Evolutionary conservation across 2,797 vertebrate genomes (phyloP), one percentile per base, ranked within the genome.

Genomic region (Phoeniculus purpureus): DNA sequence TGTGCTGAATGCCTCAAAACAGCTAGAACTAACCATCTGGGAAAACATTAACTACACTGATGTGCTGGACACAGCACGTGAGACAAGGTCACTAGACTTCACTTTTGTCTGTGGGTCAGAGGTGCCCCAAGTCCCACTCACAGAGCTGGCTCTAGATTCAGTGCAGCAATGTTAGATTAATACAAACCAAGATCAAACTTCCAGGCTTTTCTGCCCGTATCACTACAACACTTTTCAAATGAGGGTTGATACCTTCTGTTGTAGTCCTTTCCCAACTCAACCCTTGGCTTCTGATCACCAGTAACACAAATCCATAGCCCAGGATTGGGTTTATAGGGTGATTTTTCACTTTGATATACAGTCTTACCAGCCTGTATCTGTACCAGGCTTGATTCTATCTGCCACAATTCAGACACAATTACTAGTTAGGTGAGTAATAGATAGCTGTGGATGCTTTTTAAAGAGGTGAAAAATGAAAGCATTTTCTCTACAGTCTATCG

Each of bases 1-100:
- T 77, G 84, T 34, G 58, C 48, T 79, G 75, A 90, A 85, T 87
- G 68, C 31, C 64, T 93, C 58, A 64, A 74, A 95, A 67, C 58
- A 77, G n/a, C 45, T 61, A 89, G 81, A 79, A 77, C 84, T 48
- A 74, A 74, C 91, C 56, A 85, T 58, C 64, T 84, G 78, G 78
- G 65, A 92, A 67, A 82, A 82, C 14, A 76, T 20, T 64, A 81
- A 79, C 61, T 58, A 50, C 54, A 71, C 19, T 54, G 75, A 47
- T 26, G 34, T 58, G 74, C 61, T 29, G 56, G 22, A 85, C 31
- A 51, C 9, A 59, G 55, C 29, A 74, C 7, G 7, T 43, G 34
- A 91, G 90, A 47, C n/a, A 79, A 20, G 50, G 77, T 91, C 60
- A 85, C 48, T 15, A 37, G 34, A 15, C 48, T 74, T 14, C 7